Percentiles rank a stretch among this genome's conserved stretches.
Evolutionary conservation across 2,888 invertebrate species (phyloP).

Genomic region (Dascillus cervinus): DNA sequence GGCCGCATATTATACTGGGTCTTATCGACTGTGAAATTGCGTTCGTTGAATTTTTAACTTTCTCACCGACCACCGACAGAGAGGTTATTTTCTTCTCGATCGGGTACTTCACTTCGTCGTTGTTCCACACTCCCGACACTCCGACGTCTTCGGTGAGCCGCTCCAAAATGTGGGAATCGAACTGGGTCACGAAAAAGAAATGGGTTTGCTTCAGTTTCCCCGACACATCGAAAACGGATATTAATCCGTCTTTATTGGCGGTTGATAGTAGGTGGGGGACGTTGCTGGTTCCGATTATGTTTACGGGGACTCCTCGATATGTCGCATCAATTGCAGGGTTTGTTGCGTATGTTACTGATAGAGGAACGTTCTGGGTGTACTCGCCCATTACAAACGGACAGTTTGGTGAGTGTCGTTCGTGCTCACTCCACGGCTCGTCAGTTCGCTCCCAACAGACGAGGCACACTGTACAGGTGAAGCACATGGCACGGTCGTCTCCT

Average conservation of each 20-base stretch:
- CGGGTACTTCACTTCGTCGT: constrained; percentile 35
- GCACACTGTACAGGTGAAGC: constrained; percentile 91
- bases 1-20: constrained; percentile 47
- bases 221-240: constrained; percentile 79
- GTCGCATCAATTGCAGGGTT: constrained; percentile 56
- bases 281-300: constrained; percentile 33
- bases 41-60: constrained; percentile 19
- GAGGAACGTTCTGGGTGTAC: constrained; percentile 90
- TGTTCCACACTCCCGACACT: constrained; percentile 30
- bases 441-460: constrained; percentile 95
- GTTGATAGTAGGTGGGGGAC: constrained; percentile 46
- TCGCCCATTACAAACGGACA: constrained; percentile 93
- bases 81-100: constrained; percentile 39
- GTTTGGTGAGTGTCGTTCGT: constrained; percentile 87
- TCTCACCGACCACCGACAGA: constrained; percentile 23
- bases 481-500: constrained; percentile 92
- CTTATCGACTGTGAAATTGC: constrained; percentile 29
- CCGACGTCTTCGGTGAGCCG: constrained; percentile 40
- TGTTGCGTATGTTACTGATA: constrained; percentile 77
- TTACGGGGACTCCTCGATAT: constrained; percentile 29
- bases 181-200: constrained; percentile 46
- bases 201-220: constrained; percentile 66
- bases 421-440: constrained; percentile 96
- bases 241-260: constrained; percentile 54
- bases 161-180: constrained; percentile 40